phyloP scores from a whole-genome alignment of 2,113 vertebrate species.

The Capricornis sumatraensis region DNA sequence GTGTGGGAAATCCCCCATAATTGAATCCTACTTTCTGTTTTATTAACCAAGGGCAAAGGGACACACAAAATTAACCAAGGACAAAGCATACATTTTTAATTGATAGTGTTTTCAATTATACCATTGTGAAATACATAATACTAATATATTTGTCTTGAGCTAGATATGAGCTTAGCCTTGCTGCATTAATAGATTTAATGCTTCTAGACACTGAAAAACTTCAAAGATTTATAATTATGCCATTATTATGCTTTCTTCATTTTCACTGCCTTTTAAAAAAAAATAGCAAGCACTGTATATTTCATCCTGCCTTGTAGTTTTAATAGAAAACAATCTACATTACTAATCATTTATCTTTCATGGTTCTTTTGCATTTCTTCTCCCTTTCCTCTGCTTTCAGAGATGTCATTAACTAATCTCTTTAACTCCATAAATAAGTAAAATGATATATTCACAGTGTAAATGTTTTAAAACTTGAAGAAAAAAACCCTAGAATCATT shows the following conservation, averaged over 20 bases:
- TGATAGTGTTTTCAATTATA: constrained; percentile 9
- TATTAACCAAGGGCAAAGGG: not conserved
- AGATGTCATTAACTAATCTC: constrained; percentile 75
- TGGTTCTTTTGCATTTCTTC: constrained; percentile 6
- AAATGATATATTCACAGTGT: constrained; percentile 77
- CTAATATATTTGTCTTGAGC: constrained; percentile 59
- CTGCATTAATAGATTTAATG: constrained; percentile 53
- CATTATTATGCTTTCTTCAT: not conserved
- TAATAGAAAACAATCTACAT: constrained; percentile 67
- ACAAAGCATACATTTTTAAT: not conserved
- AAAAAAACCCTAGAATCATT: constrained; percentile 64
- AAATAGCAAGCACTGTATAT: constrained; percentile 49
- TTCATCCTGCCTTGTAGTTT: constrained; percentile 58
- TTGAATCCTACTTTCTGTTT: constrained; percentile 5
- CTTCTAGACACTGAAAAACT: constrained; percentile 44
- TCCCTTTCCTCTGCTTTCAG: constrained; percentile 56
- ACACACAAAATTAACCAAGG: not conserved
- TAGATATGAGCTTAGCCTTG: constrained; percentile 26
- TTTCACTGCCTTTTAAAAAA: constrained; percentile 57
- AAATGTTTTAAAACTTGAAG: constrained; percentile 79
- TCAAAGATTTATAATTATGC: constrained; percentile 57
- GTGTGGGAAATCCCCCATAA: not conserved
- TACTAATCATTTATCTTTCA: constrained; percentile 68
- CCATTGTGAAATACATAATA: constrained; percentile 14
- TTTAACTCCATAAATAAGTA: constrained; percentile 79